Conservation (phyloP, 2,888 invertebrate genomes). For the Sinotaia quadrata region DNA sequence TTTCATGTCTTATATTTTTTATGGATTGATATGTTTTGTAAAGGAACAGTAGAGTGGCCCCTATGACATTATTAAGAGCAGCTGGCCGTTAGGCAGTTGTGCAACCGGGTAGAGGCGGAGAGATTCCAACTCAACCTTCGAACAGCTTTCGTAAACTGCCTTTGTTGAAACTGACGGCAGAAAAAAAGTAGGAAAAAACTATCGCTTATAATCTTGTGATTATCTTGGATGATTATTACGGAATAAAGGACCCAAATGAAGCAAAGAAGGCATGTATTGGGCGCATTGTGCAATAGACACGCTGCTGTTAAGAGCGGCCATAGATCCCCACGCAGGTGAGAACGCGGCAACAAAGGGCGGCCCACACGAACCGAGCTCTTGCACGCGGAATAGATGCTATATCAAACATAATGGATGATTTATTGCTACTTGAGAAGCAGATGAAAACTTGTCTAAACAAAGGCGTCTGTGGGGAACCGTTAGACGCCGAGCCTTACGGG, state of each 20-base stretch:
- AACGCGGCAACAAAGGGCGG: slow-evolving; percentile 50
- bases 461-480: slow-evolving; percentile 33
- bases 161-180: slow-evolving; percentile 51
- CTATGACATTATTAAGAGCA: slow-evolving; percentile 43
- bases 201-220: slow-evolving; percentile 65
- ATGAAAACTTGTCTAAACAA: slow-evolving; percentile 52
- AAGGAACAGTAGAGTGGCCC: slow-evolving; percentile 39
- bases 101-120: slow-evolving; percentile 30
- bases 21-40: slow-evolving; percentile 39
- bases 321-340: slow-evolving; percentile 61
- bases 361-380: slow-evolving; percentile 54
- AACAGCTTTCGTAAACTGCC: slow-evolving; percentile 42
- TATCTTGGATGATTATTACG: slow-evolving; percentile 66
- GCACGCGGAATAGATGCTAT: slow-evolving; percentile 63
- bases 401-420: slow-evolving; percentile 64
- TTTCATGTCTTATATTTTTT: slow-evolving; percentile 50
- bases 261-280: slow-evolving; percentile 41
- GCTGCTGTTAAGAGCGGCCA: slow-evolving; percentile 52
- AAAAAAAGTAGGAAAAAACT: slow-evolving; percentile 42
- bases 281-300: slow-evolving; percentile 57
- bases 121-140: slow-evolving; percentile 23
- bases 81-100: slow-evolving; percentile 37
- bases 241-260: slow-evolving; percentile 64
- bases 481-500: slow-evolving; percentile 30
- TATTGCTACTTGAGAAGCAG: slow-evolving; percentile 65